Base-by-base conservation (phyloP, 1,140 invertebrate genomes). In the Rhizoglyphus robini region DNA sequence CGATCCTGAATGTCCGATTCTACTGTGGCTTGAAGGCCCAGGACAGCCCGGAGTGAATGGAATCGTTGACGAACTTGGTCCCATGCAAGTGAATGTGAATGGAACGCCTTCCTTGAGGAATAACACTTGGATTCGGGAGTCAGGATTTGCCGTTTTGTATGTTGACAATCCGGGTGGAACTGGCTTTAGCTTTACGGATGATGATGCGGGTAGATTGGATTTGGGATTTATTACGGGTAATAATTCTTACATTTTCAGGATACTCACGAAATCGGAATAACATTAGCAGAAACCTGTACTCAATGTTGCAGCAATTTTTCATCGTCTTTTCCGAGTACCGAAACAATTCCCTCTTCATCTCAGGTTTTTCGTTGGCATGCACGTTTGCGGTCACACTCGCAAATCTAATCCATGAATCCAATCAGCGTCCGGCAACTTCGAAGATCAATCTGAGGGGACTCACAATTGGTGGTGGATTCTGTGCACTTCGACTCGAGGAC, bases 21-120 rank as follows among this genome's bases (percentile, higher is more conserved):
- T 90, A 18, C 73, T 92, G 15, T 92, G 88, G 89, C 79, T 92
- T 0, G 87, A 92, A 78, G 89, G 87, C 57, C 90, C 89, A 1
- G 89, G 89, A 0, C 82, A 83, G 4, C 82, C 85, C 0, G 88
- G 87, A 0, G 73, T 92, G 30, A 87, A 83, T 71, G 88, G 88
- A 29, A 74, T 92, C 1, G 91, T 92, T 69, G 78, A 81, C 0
- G 88, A 91, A 76, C 84, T 90, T 72, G 88, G 89, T 0, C 88
- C 88, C 0, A 84, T 86, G 27, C 54, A 59, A 18, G n/a, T 71
- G 0, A 80, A 80, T 23, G 74, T 78, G 65, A 76, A 84, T 60
- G 79, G 80, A 15, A 82, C 78, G 72, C 68, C 83, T 81, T 74
- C 70, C 74, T 72, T 79, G 0, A 54, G 86, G 30, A 80, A 85